A percentile compares a stretch with the other conserved stretches of the same genome.
Conservation (phyloP, 2,888 invertebrate genomes). For the Drosophila pullipes region DNA sequence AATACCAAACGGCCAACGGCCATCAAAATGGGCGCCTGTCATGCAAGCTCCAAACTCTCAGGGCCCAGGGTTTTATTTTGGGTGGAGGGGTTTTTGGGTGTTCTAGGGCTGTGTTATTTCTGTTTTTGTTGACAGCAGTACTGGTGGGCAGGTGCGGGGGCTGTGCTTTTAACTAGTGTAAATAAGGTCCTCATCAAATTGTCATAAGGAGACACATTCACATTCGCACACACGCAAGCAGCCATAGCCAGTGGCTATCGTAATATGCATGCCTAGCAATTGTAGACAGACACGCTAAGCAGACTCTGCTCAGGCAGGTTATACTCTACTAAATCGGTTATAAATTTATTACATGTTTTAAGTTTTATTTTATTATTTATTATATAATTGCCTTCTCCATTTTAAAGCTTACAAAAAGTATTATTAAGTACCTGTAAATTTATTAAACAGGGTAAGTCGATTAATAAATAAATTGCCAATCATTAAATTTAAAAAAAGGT, state of each 20-base stretch:
- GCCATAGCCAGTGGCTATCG: conserved; percentile 41
- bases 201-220: conserved; percentile 74
- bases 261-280: conserved; percentile 67
- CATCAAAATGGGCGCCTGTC: conserved; percentile 75
- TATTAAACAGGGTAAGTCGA: neutral
- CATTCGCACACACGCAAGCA: conserved; percentile 32
- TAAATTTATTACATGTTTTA: neutral
- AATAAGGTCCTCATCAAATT: conserved; percentile 83
- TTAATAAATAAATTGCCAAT: neutral
- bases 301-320: conserved; percentile 8
- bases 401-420: neutral
- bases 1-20: conserved; percentile 61
- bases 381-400: neutral
- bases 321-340: conserved; percentile 34
- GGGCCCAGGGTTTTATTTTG: conserved; percentile 16
- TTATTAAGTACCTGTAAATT: neutral
- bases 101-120: conserved; percentile 57
- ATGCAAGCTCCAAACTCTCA: conserved; percentile 63
- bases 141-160: conserved; percentile 15
- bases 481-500: neutral
- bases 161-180: conserved; percentile 83
- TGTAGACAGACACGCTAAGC: conserved; percentile 61
- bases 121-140: conserved; percentile 75
- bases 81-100: conserved; percentile 8
- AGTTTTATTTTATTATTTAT: neutral